Base-by-base conservation (phyloP, 2,888 invertebrate genomes). In the Drosophila setosimentum region DNA sequence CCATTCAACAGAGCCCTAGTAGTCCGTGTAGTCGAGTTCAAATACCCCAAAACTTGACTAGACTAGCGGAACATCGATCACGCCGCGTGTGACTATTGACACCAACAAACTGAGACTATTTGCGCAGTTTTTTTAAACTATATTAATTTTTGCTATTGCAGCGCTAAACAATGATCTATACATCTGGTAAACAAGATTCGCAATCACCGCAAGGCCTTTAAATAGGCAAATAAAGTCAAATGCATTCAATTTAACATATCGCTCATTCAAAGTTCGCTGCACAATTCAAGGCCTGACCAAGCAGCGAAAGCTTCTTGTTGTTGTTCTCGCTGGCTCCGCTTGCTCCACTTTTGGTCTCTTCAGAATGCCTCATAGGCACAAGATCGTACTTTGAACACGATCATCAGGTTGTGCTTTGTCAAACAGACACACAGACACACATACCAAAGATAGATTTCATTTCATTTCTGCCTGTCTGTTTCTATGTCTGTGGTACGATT, bases 301-400 rank as follows among this genome's bases (percentile, higher is more conserved):
- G 68, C 30, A 33, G 3, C n/a, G 42, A 65, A 32, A 32, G 42
- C 57, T 58, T 53, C 53, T 55, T 53, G 45, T 21, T 27, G 16
- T 29, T n/a, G 42, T 61, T 18, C 54, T 50, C 27, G 35, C 35
- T 55, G 42, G 57, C 30, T 32, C 50, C 24, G 61, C 48, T 62
- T 71, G 88, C 54, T 68, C 71, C 57, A 86, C 67, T 72, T 77
- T 73, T 76, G 68, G 58, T 60, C 63, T 73, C 68, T 69, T 58
- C 42, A 40, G 42, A 49, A 55, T 61, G 59, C 48, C 51, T 13
- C 45, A 50, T 48, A 29, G 50, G 57, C 61, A 24, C 16, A 24
- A 45, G 16, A 35, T 62, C 73, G 84, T 60, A 83, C 84, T 88
- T 84, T 84, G 84, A 68, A 88, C 84, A 48, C 68, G 72, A 89